phyloP scores from a whole-genome alignment of 2,113 vertebrate genomes.

The Gadus chalcogrammus region DNA sequence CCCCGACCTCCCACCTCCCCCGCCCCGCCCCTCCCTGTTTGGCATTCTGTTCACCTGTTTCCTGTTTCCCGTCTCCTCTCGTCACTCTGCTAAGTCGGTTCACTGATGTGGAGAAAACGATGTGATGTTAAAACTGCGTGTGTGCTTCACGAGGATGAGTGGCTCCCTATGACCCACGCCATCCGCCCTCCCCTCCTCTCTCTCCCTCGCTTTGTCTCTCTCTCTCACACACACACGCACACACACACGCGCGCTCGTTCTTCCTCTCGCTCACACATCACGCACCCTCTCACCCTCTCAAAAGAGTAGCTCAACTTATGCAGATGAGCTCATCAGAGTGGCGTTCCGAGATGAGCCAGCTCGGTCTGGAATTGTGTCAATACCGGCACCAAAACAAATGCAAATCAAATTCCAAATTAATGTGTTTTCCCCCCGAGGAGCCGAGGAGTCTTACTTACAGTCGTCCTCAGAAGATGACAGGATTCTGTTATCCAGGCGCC shows the following conservation, averaged over 20 bases:
- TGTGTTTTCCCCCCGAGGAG: conserved; percentile 65
- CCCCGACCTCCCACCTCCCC: conserved; percentile 13
- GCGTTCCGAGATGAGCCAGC: conserved; percentile 73
- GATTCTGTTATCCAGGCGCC: conserved; percentile 63
- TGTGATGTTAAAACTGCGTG: conserved; percentile 59
- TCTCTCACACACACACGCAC: conserved; percentile 24
- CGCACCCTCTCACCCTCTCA: conserved; percentile 1
- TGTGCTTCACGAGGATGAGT: conserved; percentile 68
- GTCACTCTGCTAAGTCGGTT: conserved; percentile 32
- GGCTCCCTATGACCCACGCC: conserved; percentile 69
- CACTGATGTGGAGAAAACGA: conserved; percentile 67
- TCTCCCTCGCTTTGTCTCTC: conserved; percentile 47
- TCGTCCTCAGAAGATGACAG: conserved; percentile 71
- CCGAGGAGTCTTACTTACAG: conserved; percentile 62
- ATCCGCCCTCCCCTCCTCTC: conserved; percentile 56
- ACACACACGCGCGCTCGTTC: conserved; percentile 27
- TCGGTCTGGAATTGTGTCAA: conserved; percentile 76
- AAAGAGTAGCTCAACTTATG: conserved; percentile 77
- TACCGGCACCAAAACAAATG: conserved; percentile 74
- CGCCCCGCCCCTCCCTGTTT: conserved; percentile 56
- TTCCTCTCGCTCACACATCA: conserved; percentile 63
- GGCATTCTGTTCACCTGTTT: conserved; percentile 68
- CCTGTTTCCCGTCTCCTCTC: conserved; percentile 30
- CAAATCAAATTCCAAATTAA: conserved; percentile 77
- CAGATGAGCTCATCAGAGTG: conserved; percentile 76